Evolutionary conservation across 2,888 invertebrate species (phyloP).

Genomic region (Ptilodon capucinus): DNA sequence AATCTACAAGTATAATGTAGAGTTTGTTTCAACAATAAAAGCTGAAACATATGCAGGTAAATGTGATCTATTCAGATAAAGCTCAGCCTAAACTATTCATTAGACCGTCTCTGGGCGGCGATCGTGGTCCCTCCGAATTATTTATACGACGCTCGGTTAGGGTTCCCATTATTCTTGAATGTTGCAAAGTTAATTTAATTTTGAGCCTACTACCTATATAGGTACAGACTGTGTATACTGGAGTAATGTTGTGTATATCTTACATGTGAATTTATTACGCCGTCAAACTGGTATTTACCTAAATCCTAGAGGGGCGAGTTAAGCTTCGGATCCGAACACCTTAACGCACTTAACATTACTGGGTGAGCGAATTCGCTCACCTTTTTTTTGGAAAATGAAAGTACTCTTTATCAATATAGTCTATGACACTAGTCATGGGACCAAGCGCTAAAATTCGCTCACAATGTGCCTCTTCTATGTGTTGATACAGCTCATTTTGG

Average conservation of each 20-base stretch:
- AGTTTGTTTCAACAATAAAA: constrained; percentile 3
- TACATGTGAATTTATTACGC: background rate
- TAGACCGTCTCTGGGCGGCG: constrained; percentile 31
- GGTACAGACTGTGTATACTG: constrained; percentile 2
- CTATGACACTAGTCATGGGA: too few relatives aligned
- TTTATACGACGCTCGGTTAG: constrained; percentile 45
- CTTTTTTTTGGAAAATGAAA: too few relatives aligned
- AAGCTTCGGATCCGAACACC: too few relatives aligned
- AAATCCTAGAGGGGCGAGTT: too few relatives aligned
- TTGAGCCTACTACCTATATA: constrained; percentile 15
- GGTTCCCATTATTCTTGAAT: constrained; percentile 31
- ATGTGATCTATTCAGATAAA: constrained; percentile 38
- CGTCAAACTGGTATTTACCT: too few relatives aligned
- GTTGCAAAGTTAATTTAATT: constrained; percentile 19
- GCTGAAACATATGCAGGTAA: constrained; percentile 13
- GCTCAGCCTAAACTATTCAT: constrained; percentile 50
- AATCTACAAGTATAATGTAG: too few relatives aligned
- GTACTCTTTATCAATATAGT: too few relatives aligned
- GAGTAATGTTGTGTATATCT: background rate
- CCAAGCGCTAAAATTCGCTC: too few relatives aligned
- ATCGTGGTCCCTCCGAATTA: constrained; percentile 46
- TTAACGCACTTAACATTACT: too few relatives aligned
- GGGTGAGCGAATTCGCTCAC: too few relatives aligned
- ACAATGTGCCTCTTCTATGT: too few relatives aligned
- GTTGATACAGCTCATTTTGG: too few relatives aligned